A percentile compares a stretch with the other conserved stretches of the same genome.
phyloP scores from a whole-genome alignment of 2,888 invertebrate species.

The Exocentrus adspersus region DNA sequence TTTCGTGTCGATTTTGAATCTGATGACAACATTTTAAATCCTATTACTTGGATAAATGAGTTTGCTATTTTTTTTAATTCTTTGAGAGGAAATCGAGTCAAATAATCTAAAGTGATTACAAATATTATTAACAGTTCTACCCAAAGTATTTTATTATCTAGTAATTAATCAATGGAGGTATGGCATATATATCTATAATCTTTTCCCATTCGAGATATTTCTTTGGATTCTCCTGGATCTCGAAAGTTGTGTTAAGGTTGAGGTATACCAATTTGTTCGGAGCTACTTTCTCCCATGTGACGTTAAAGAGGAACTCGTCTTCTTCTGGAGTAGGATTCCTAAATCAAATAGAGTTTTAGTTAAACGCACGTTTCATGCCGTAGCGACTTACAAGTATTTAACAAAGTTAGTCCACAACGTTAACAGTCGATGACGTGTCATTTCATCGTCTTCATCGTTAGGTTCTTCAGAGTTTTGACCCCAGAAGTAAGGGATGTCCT shows the following conservation, averaged over 20 bases:
- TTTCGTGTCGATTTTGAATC: no score
- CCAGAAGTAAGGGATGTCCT: slow-evolving; percentile 16
- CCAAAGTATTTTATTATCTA: background rate
- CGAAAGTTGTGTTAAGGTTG: slow-evolving; percentile 31
- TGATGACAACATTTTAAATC: no score
- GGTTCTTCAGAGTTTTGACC: background rate
- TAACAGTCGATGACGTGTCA: background rate
- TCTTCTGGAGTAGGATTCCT: slow-evolving; percentile 55
- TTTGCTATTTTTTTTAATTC: no score
- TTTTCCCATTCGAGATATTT: slow-evolving; percentile 24
- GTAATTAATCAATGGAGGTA: slow-evolving; percentile 26
- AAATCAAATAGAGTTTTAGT: no score
- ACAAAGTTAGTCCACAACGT: slow-evolving; percentile 17
- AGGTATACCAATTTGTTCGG: slow-evolving; percentile 23
- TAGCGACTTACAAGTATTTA: slow-evolving; percentile 12
- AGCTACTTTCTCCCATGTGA: slow-evolving; percentile 33
- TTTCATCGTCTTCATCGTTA: background rate
- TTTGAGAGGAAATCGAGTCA: no score
- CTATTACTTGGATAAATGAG: no score
- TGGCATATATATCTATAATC: slow-evolving; percentile 24
- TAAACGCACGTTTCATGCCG: no score
- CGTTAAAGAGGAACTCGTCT: slow-evolving; percentile 28
- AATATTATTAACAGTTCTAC: no score
- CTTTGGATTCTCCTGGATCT: slow-evolving; percentile 29
- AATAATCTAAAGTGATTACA: no score